These are phyloP conservation scores for Recurvirostra avosetta DNA, from an alignment of 2,113 vertebrate species.

Conservation along the genomic window DNA sequence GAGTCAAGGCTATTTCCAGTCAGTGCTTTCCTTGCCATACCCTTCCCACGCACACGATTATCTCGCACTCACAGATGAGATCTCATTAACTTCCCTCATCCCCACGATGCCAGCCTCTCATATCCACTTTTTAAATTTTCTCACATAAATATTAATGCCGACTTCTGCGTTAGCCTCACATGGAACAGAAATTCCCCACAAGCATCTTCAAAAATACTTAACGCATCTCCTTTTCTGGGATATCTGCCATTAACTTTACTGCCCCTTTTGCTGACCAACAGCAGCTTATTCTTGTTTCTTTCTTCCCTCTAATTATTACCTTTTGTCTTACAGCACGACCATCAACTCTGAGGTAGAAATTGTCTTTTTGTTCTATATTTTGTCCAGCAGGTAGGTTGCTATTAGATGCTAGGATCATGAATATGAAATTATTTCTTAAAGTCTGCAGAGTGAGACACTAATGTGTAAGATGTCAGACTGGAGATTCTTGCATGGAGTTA, in stretches of 20 bases:
- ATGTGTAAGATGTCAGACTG: neutral
- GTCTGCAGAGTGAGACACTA: neutral
- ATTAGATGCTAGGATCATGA: neutral
- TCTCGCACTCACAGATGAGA: neutral
- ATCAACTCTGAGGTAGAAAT: neutral
- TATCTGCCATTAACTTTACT: neutral
- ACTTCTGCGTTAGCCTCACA: neutral
- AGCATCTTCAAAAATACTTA: neutral
- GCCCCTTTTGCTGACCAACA: neutral
- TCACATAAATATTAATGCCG: conserved; percentile 25
- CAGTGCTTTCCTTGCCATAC: neutral
- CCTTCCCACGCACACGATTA: neutral
- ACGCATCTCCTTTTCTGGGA: neutral
- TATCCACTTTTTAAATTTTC: neutral
- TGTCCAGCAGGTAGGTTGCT: neutral
- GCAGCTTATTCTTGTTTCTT: neutral
- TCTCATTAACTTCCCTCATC: neutral
- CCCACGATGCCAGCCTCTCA: neutral
- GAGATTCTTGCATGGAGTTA: neutral
- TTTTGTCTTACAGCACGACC: neutral
- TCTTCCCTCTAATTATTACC: neutral
- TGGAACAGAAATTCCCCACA: neutral
- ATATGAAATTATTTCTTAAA: neutral
- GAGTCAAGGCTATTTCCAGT: neutral
- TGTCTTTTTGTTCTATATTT: neutral